These are phyloP conservation scores for Dipodomys merriami DNA, from an alignment of 2,113 vertebrate species.

Conservation along the genomic window DNA sequence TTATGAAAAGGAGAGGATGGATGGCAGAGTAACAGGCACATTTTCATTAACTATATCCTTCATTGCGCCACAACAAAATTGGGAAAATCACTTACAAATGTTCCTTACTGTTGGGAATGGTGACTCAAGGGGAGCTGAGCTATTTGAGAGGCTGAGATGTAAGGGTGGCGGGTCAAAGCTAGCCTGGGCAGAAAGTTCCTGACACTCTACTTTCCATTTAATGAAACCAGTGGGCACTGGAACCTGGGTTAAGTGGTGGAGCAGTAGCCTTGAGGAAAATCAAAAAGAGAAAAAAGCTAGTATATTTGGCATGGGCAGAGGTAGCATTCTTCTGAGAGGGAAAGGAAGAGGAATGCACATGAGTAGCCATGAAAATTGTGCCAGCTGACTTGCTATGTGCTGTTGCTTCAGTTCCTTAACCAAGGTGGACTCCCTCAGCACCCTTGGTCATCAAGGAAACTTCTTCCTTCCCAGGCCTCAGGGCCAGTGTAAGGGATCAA, in stretches of 20 bases:
- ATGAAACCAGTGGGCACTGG: too few species aligned
- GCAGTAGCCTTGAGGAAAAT: too few species aligned
- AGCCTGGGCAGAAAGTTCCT: too few species aligned
- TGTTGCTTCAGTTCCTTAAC: not conserved
- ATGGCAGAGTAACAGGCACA: too few species aligned
- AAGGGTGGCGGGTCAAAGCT: too few species aligned
- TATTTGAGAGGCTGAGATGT: too few species aligned
- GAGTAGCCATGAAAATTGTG: constrained; percentile 18
- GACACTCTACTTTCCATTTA: too few species aligned
- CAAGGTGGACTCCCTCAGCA: not conserved
- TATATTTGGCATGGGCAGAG: not conserved
- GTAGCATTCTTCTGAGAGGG: not conserved
- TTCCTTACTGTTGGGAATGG: too few species aligned
- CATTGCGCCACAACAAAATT: constrained; percentile 67
- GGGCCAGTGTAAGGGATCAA: not conserved
- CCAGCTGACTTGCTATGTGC: not conserved
- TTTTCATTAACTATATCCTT: not conserved
- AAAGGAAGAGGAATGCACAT: not conserved
- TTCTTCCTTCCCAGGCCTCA: not conserved
- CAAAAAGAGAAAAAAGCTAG: not conserved
- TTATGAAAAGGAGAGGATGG: too few species aligned
- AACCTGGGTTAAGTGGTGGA: too few species aligned
- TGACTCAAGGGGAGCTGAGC: too few species aligned
- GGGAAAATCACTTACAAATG: not conserved
- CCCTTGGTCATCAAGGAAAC: not conserved